Base-by-base conservation (phyloP, 2,113 vertebrate species). In the Nycticryphes semicollaris region DNA sequence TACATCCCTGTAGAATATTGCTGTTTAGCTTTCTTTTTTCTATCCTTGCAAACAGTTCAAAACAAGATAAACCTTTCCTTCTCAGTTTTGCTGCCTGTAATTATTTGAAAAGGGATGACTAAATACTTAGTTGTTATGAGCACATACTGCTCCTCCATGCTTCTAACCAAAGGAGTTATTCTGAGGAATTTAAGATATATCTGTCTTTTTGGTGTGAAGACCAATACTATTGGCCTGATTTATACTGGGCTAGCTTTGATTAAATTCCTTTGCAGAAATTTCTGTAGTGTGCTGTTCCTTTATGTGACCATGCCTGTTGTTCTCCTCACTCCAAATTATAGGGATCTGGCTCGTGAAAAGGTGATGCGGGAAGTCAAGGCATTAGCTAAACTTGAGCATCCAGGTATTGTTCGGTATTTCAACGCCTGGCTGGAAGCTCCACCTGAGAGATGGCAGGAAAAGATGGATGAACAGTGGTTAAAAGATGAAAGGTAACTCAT, bases 331-430 rank as follows among this genome's bases (percentile, higher is more conserved):
- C 47, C 76, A 78, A 87, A 59, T 27, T 35, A 1, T 53, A 99
- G 99, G 96, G 99, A 99, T 74, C 88, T 99, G 96, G 99, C 99
- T 50, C 98, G 99, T 41, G 99, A 99, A 85, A 99, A 99, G 96
- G 99, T 99, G 86, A 99, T 99, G 99, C 94, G 99, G 41, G 99
- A 99, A 86, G 99, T 99, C 45, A 99, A 99, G 97, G 99, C 99
- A 0, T 96, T 99, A 62, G 99, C 99, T 51, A 99, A 99, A 93
- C 98, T 99, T 45, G 99, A 99, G 89, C 99, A 99, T 56, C 99
- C 99, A 2, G 99, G 99, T 48, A 99, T 99, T 56, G 99, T 99
- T 82, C 99, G 99, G 22, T 99, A 99, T 92, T 99, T 99, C 97
- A 99, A 99, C 27, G 99, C 99, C 1, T 99, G 99, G 99, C 98